Evolutionary conservation across 2,113 vertebrate genomes (phyloP).

Genomic region (Planiliza haematocheilus): DNA sequence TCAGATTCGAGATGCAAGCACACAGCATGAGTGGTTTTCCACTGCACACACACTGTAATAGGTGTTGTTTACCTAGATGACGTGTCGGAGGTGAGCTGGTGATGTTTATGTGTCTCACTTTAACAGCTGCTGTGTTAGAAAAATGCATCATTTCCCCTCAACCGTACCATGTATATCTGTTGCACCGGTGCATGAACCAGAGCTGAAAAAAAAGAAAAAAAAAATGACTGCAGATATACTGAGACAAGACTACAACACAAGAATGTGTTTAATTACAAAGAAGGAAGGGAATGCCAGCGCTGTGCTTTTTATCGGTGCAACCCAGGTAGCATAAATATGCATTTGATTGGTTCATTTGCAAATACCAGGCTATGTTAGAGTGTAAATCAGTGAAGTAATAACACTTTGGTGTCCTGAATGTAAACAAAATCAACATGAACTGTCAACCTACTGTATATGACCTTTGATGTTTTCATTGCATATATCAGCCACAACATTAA

Average conservation of each 20-base stretch:
- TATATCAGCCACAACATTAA: too few species aligned
- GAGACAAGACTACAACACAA: background rate
- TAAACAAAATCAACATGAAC: background rate
- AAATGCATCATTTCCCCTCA: background rate
- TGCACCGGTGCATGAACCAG: background rate
- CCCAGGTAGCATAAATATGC: constrained; percentile 8
- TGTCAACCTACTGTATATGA: background rate
- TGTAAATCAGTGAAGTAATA: background rate
- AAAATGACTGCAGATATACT: background rate
- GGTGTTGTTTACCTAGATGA: constrained; percentile 16
- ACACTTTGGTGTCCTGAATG: background rate
- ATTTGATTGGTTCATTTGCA: constrained; percentile 18
- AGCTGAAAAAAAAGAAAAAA: background rate
- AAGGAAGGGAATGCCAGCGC: background rate
- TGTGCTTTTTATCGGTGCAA: background rate
- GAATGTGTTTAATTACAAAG: too few species aligned
- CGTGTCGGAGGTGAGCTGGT: background rate
- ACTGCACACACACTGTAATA: constrained; percentile 12
- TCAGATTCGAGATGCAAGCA: background rate
- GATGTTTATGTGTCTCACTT: constrained; percentile 2
- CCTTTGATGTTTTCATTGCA: background rate
- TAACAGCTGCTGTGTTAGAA: background rate
- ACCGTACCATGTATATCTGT: background rate
- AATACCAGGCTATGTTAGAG: background rate
- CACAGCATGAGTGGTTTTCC: constrained; percentile 1